A percentile compares a stretch with the other conserved stretches of the same genome.
phyloP scores from a whole-genome alignment of 2,888 invertebrate genomes.

The Danaus chrysippus region DNA sequence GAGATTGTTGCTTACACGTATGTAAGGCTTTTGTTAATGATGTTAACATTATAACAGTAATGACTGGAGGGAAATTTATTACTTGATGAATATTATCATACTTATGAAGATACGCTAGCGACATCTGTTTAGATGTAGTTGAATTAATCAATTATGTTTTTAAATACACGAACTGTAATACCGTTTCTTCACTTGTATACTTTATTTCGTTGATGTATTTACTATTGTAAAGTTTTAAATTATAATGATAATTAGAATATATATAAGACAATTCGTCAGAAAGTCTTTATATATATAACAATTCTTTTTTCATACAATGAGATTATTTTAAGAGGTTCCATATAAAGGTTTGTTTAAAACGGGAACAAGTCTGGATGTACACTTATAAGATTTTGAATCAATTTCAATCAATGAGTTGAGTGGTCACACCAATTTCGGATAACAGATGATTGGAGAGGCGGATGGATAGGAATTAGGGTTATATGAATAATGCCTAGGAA shows the following conservation, averaged over 20 bases:
- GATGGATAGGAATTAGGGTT: conserved; percentile 12
- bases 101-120: too few relatives aligned
- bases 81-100: too few relatives aligned
- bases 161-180: too few relatives aligned
- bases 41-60: too few relatives aligned
- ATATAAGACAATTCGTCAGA: too few relatives aligned
- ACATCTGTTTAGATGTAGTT: too few relatives aligned
- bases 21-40: neutral
- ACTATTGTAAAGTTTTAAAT: neutral
- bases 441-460: conserved; percentile 34
- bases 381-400: conserved; percentile 24
- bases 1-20: neutral
- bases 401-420: conserved; percentile 27
- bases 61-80: too few relatives aligned
- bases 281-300: too few relatives aligned
- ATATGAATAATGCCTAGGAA: neutral
- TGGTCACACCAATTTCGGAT: conserved; percentile 51
- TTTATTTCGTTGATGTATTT: neutral
- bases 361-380: conserved; percentile 22
- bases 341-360: conserved; percentile 21
- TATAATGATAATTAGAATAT: neutral
- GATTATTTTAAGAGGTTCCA: neutral
- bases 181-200: too few relatives aligned
- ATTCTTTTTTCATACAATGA: neutral
- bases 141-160: too few relatives aligned